Conservation (phyloP, 2,797 vertebrate species). For the Pangasius larnaudii region DNA sequence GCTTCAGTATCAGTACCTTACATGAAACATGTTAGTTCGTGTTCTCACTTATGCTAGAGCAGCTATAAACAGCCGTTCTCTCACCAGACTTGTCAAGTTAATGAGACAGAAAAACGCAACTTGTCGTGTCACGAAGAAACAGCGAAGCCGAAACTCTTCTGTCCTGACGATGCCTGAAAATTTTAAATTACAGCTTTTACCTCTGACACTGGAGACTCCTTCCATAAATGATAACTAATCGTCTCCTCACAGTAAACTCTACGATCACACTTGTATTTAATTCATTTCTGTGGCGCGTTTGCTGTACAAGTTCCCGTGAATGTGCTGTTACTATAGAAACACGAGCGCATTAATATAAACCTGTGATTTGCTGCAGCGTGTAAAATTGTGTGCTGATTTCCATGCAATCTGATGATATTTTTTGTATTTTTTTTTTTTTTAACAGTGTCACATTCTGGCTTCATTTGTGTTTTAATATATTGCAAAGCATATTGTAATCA, state of each 20-base stretch:
- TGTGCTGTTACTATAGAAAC: not conserved
- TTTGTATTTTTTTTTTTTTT: not conserved
- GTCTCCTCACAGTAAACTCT: too few relatives aligned
- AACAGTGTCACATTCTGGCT: not conserved
- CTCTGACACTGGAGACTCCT: not conserved
- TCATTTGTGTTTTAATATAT: not conserved
- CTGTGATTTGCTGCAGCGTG: not conserved
- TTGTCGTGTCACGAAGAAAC: too few relatives aligned
- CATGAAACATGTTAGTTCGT: not conserved
- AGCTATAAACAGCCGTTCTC: not conserved
- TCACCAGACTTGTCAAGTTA: not conserved
- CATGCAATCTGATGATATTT: not conserved
- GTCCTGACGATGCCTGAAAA: not conserved
- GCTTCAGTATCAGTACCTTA: not conserved
- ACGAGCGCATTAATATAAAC: not conserved
- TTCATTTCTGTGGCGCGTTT: not conserved
- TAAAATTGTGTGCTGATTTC: not conserved
- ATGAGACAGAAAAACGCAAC: too few relatives aligned
- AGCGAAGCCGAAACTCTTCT: not conserved
- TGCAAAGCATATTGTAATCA: not conserved
- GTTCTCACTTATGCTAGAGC: not conserved
- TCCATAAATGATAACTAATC: not conserved
- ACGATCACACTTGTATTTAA: not conserved
- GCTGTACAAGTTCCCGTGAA: too few relatives aligned
- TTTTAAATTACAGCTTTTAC: not conserved